phyloP scores from a whole-genome alignment of 2,113 vertebrate genomes.

The Chaetorhynchus papuensis region DNA sequence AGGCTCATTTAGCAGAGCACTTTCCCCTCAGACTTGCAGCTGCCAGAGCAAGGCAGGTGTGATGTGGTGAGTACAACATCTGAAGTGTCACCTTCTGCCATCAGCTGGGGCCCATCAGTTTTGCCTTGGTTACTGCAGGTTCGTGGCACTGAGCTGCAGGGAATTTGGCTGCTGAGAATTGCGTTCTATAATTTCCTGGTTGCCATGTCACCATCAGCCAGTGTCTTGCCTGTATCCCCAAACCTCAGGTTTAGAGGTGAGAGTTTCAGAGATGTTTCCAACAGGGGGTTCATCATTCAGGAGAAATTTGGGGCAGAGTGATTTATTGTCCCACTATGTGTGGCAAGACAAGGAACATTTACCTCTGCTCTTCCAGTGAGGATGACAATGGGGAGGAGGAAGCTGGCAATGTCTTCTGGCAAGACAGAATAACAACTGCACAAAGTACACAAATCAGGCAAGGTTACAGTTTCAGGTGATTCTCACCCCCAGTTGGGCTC shows the following conservation, averaged over 20 bases:
- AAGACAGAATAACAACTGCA: background rate
- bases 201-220: background rate
- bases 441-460: background rate
- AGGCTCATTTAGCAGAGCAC: background rate
- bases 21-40: background rate
- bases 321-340: background rate
- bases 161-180: background rate
- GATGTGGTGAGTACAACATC: background rate
- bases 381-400: background rate
- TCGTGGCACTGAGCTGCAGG: background rate
- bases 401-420: background rate
- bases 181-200: background rate
- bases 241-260: background rate
- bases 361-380: background rate
- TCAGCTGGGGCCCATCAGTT: background rate
- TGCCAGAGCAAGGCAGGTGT: background rate
- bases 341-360: background rate
- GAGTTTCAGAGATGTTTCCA: background rate
- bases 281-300: background rate
- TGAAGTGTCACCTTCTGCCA: background rate
- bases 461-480: background rate
- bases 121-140: background rate
- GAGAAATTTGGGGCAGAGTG: background rate
- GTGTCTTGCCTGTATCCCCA: background rate
- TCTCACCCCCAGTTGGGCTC: background rate